Evolutionary conservation across 2,797 vertebrate genomes (phyloP).

Genomic region (Argentina silus): DNA sequence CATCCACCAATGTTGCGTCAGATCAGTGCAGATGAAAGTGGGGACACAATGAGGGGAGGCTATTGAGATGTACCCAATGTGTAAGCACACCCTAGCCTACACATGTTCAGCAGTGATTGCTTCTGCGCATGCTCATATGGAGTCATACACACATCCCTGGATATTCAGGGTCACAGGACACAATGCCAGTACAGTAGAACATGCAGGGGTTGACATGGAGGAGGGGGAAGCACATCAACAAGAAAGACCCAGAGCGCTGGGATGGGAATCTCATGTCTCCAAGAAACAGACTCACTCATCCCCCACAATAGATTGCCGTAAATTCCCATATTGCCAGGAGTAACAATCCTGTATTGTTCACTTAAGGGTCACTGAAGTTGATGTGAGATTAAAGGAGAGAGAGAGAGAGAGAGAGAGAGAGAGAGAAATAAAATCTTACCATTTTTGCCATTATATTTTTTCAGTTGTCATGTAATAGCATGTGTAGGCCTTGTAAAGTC

Average conservation of each 20-base stretch:
- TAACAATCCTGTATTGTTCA: constrained; percentile 9
- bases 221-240: not conserved
- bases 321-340: constrained; percentile 18
- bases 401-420: not conserved
- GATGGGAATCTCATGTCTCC: constrained; percentile 1
- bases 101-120: not conserved
- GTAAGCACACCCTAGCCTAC: not conserved
- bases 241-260: not conserved
- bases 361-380: constrained; percentile 15
- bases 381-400: not conserved
- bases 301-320: constrained; percentile 14
- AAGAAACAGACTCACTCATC: not conserved
- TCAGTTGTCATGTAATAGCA: not conserved
- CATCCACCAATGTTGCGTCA: too few relatives aligned
- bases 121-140: not conserved
- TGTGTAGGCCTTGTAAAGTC: constrained; percentile 24
- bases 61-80: too few relatives aligned
- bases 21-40: too few relatives aligned
- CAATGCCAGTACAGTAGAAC: not conserved
- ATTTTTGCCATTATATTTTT: not conserved
- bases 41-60: too few relatives aligned
- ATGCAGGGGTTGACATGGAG: not conserved
- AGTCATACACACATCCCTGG: constrained; percentile 1
- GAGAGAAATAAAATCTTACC: not conserved
- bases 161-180: constrained; percentile 3